Evolutionary conservation across 2,113 vertebrate genomes (phyloP), one percentile per base, ranked within the genome.

Genomic region (Scartelaos histophorus): DNA sequence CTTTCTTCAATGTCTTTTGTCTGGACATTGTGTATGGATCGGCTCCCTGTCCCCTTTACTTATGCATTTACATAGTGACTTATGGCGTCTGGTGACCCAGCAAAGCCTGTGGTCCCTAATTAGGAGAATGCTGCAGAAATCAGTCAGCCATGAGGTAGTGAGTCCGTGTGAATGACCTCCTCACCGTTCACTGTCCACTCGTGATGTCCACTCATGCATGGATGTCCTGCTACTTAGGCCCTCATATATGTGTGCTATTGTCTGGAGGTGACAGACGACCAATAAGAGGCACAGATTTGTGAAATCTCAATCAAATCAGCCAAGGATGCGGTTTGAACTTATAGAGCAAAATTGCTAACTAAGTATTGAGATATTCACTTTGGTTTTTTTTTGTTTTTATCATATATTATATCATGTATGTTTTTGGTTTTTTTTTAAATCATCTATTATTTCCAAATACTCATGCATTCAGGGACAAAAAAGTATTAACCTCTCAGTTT

Each of bases 101-200:
- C 61, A 43, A 19, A 54, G 51, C 19, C 13, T 15, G 24, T 29
- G 29, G 75, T 86, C 82, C 84, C 84, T 95, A 92, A 94, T 95
- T 92, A 90, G 87, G 38, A 35, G 84, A 74, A 69, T 54, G 65
- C 45, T 73, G 73, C 76, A 70, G 72, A 73, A 75, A 76, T 58
- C 83, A 75, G 69, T 76, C 76, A 69, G 62, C 73, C 81, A 70
- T 47, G 49, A 58, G 34, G 46, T 69, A 69, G 84, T 56, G 53
- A 81, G 84, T 76, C 76, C 22, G 84, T 79, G 79, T 56, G 21
- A 57, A 79, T 85, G 83, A 82, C 45, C 62, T 19, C 78, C 75
- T 46, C 74, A 78, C 62, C 46, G 61, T 75, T 69, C 73, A 74
- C 82, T 88, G 87, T 87, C 79, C 84, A 88, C 81, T 84, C 82